Evolutionary conservation across 2,797 vertebrate genomes (phyloP).

Genomic region (Takifugu rubripes): DNA sequence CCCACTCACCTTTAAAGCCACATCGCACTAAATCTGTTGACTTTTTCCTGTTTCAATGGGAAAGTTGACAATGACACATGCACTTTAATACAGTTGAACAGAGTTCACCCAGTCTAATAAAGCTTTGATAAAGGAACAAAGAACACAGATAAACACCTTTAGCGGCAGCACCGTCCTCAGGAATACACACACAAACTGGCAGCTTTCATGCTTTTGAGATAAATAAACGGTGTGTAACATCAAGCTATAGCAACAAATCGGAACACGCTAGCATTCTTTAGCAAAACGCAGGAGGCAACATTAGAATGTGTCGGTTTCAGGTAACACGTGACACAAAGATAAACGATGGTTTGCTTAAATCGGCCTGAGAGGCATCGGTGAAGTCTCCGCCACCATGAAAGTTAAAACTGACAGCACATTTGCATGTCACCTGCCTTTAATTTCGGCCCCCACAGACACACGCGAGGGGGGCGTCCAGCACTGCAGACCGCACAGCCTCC

Average conservation of each 20-base stretch:
- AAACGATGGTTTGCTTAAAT: no score
- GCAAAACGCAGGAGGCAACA: no score
- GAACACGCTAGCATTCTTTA: no score
- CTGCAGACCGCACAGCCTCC: conserved; percentile 55
- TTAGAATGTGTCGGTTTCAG: no score
- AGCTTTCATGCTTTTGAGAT: no score
- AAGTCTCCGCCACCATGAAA: conserved; percentile 21
- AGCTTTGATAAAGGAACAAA: background rate
- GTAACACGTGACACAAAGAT: no score
- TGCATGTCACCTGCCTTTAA: conserved; percentile 44
- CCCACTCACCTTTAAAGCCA: conserved; percentile 49
- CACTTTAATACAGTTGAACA: conserved; percentile 30
- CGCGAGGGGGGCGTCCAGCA: background rate
- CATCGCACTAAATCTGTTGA: conserved; percentile 55
- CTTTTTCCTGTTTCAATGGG: conserved; percentile 32
- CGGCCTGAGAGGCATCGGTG: no score
- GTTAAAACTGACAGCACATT: conserved; percentile 57
- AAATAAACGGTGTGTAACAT: no score
- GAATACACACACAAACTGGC: conserved; percentile 35
- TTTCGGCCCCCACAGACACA: conserved; percentile 27
- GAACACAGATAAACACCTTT: background rate
- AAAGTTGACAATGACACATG: conserved; percentile 45
- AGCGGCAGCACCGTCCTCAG: conserved; percentile 26
- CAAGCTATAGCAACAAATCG: no score
- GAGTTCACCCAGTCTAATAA: background rate